A percentile compares a stretch with the other conserved stretches of the same genome.
These are phyloP conservation scores for Pardosa pseudoannulata DNA, from an alignment of 2,888 invertebrate species.

Conservation along the genomic window DNA sequence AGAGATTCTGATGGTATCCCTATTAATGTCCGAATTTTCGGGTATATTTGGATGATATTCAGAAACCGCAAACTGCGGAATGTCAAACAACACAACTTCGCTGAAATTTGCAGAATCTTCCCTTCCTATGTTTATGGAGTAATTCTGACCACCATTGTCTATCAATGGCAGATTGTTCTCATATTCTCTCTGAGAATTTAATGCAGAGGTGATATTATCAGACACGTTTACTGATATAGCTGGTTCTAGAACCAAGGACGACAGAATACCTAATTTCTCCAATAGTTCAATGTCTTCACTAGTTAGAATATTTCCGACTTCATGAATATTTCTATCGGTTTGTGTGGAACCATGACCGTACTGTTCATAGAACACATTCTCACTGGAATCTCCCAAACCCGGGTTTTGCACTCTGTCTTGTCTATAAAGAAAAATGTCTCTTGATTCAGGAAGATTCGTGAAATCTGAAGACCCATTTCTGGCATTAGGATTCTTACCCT, in stretches of 20 bases:
- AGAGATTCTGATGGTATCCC: not conserved
- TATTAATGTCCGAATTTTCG: not conserved
- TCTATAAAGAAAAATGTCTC: no score
- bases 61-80: conserved; percentile 44
- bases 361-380: no score
- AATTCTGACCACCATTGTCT: conserved; percentile 23
- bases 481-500: not conserved
- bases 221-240: not conserved
- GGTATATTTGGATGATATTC: conserved; percentile 45
- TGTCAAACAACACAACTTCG: conserved; percentile 37
- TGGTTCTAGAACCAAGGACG: conserved; percentile 26
- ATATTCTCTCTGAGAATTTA: conserved; percentile 24
- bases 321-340: not conserved
- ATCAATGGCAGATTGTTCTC: conserved; percentile 17
- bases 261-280: conserved; percentile 49
- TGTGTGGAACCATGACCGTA: no score
- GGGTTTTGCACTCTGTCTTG: no score
- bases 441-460: no score
- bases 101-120: conserved; percentile 1
- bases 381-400: no score
- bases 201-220: not conserved
- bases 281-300: conserved; percentile 56
- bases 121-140: not conserved
- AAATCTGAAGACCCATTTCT: no score
- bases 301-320: conserved; percentile 14